These are phyloP conservation scores for Tenthredo livida DNA, from an alignment of 2,888 invertebrate species.

Conservation along the genomic window DNA sequence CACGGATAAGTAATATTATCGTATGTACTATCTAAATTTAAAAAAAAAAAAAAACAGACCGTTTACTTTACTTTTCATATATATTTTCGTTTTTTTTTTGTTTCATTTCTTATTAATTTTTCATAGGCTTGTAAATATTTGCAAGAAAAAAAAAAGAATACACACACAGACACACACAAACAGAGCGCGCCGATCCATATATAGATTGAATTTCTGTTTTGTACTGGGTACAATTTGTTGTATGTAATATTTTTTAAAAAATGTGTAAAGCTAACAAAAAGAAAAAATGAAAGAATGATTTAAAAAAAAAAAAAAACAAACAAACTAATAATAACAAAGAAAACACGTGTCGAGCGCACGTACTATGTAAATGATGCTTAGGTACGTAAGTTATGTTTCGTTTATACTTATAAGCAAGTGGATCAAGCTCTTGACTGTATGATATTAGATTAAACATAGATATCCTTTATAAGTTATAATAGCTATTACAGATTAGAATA, in stretches of 20 bases:
- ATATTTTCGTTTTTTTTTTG: background rate
- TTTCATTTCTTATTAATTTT: background rate
- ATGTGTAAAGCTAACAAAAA: conserved; percentile 5
- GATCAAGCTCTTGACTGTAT: conserved; percentile 72
- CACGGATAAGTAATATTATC: conserved; percentile 45
- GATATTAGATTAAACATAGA: conserved; percentile 67
- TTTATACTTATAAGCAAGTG: conserved; percentile 58
- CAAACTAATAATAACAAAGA: conserved; percentile 15
- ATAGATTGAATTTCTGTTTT: conserved; percentile 56
- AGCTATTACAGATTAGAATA: conserved; percentile 24
- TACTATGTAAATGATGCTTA: conserved; percentile 62
- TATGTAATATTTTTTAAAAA: conserved; percentile 45
- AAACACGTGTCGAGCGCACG: conserved; percentile 44
- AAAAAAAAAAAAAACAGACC: background rate
- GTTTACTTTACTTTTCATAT: background rate
- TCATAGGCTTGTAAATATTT: conserved; percentile 39
- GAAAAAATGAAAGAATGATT: background rate
- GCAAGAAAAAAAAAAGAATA: conserved; percentile 45
- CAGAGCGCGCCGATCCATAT: conserved; percentile 32
- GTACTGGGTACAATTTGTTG: conserved; percentile 62
- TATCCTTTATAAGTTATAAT: conserved; percentile 38
- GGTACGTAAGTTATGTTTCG: conserved; percentile 48
- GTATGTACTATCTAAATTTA: background rate
- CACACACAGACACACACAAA: background rate
- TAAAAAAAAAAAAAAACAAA: no score